phyloP scores from a whole-genome alignment of 2,797 vertebrate species.

The Cyprinella venusta region DNA sequence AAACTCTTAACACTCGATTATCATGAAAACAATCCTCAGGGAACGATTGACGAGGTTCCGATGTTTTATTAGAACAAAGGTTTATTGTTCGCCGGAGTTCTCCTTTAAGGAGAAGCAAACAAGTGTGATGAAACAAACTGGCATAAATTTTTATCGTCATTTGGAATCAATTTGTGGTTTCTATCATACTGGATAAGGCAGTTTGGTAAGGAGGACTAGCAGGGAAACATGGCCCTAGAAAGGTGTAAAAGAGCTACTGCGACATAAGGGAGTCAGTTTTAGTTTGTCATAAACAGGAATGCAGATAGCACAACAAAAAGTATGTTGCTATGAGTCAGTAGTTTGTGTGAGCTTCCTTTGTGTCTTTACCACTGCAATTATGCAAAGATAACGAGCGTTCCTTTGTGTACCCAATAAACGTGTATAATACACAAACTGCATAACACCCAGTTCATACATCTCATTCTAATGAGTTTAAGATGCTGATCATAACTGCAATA shows the following conservation, averaged over 20 bases:
- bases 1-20: too few relatives aligned
- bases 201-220: background rate
- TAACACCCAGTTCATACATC: background rate
- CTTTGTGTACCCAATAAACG: background rate
- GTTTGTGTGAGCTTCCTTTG: slow-evolving; percentile 20
- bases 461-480: slow-evolving; percentile 10
- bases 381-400: slow-evolving; percentile 3
- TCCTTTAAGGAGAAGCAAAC: background rate
- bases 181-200: background rate
- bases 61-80: too few relatives aligned
- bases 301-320: background rate
- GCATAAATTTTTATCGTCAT: background rate
- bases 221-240: background rate
- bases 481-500: background rate
- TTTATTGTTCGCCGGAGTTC: too few relatives aligned
- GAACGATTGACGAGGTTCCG: too few relatives aligned
- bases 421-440: background rate
- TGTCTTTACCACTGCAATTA: slow-evolving; percentile 1
- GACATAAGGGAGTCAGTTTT: background rate
- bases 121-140: background rate
- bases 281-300: slow-evolving; percentile 1
- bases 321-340: background rate
- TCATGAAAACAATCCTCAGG: too few relatives aligned
- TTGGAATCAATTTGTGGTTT: background rate
- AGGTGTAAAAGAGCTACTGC: background rate